Percentiles rank a stretch among this genome's conserved stretches.
Evolutionary conservation across 2,888 invertebrate genomes (phyloP).

Genomic region (Orchesella flavescens): DNA sequence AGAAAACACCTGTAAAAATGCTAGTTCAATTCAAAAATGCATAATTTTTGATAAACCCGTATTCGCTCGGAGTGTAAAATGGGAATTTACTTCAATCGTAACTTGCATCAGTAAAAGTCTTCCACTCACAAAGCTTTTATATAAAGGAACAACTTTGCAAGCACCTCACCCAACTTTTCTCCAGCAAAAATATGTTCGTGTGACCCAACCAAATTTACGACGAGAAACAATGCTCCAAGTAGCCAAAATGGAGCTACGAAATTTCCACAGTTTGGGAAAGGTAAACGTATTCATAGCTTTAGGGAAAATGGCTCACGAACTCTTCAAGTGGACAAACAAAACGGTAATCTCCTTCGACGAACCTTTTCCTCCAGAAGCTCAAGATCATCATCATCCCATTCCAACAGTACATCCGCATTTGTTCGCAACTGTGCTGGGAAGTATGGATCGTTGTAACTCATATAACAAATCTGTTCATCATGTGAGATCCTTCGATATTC

Average conservation of each 20-base stretch:
- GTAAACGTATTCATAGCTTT: background rate
- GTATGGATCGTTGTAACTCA: background rate
- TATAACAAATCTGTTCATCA: conserved; percentile 11
- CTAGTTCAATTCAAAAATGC: background rate
- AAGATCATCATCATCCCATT: background rate
- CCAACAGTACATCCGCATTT: background rate
- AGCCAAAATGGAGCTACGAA: background rate
- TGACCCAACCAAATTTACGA: conserved; percentile 6
- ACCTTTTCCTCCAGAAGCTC: background rate
- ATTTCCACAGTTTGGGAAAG: conserved; percentile 9
- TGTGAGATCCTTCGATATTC: background rate
- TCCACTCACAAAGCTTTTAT: background rate
- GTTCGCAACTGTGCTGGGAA: background rate
- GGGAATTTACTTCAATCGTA: background rate
- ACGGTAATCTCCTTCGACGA: conserved; percentile 4
- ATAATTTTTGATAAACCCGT: background rate
- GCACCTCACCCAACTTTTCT: background rate
- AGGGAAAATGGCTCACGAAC: background rate
- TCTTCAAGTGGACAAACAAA: background rate
- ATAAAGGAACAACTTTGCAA: background rate
- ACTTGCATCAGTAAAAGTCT: background rate
- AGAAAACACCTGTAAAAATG: background rate
- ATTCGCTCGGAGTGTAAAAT: background rate
- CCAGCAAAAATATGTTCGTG: background rate
- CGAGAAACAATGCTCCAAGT: background rate